Percentiles rank a stretch among this genome's conserved stretches.
These are phyloP conservation scores for Apoderus coryli DNA, from an alignment of 2,888 invertebrate genomes.

Conservation along the genomic window DNA sequence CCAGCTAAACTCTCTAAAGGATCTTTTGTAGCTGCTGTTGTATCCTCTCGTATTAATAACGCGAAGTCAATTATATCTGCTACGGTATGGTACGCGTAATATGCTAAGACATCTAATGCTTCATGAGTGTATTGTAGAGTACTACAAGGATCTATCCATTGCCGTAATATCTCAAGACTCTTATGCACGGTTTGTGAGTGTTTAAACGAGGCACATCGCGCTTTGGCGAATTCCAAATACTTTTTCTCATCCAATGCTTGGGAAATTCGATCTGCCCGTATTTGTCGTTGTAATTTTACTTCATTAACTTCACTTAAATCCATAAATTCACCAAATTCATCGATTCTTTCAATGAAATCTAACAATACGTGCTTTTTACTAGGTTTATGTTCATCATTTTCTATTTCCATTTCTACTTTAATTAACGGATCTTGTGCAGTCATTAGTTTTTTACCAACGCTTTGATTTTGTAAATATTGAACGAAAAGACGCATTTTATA, in stretches of 20 bases:
- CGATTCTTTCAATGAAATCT: slow-evolving; percentile 38
- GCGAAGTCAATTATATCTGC: slow-evolving; percentile 79
- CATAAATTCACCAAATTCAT: slow-evolving; percentile 41
- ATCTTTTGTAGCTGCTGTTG: slow-evolving; percentile 38
- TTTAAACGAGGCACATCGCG: slow-evolving; percentile 58
- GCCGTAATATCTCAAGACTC: slow-evolving; percentile 37
- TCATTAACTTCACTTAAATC: slow-evolving; percentile 39
- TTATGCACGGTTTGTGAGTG: slow-evolving; percentile 23
- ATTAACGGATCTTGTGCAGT: slow-evolving; percentile 24
- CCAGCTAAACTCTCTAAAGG: slow-evolving; percentile 53
- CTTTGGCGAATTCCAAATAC: slow-evolving; percentile 67
- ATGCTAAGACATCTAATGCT: slow-evolving; percentile 66
- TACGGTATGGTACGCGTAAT: slow-evolving; percentile 80
- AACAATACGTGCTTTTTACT: slow-evolving; percentile 35
- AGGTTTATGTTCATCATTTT: slow-evolving; percentile 37
- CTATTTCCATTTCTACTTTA: slow-evolving; percentile 28
- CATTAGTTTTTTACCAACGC: slow-evolving; percentile 32
- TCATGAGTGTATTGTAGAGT: slow-evolving; percentile 43
- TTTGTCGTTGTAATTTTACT: slow-evolving; percentile 41
- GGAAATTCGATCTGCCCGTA: slow-evolving; percentile 48
- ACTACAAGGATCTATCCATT: slow-evolving; percentile 47
- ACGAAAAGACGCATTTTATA: slow-evolving; percentile 60
- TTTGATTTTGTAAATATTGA: slow-evolving; percentile 49
- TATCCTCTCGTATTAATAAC: slow-evolving; percentile 35
- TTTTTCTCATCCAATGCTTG: slow-evolving; percentile 39